phyloP scores from a whole-genome alignment of 2,888 invertebrate species.

The Muschampia plurimacula region DNA sequence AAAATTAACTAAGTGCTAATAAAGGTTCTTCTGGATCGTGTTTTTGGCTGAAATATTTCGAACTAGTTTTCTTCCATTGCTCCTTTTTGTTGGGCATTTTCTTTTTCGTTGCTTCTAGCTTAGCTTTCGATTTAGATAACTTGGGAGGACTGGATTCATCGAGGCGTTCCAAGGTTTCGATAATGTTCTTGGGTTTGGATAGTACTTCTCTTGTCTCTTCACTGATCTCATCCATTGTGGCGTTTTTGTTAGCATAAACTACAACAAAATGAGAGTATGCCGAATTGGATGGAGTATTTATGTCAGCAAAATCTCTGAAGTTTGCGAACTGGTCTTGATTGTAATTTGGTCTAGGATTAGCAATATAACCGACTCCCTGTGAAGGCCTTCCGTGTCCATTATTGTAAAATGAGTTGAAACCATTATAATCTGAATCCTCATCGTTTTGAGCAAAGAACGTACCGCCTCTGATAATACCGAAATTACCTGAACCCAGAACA shows the following conservation, averaged over 20 bases:
- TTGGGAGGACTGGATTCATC: conserved; percentile 84
- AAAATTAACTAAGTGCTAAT: conserved; percentile 88
- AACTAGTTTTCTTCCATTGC: conserved; percentile 76
- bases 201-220: conserved; percentile 73
- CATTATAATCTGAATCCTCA: conserved; percentile 86
- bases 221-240: conserved; percentile 85
- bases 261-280: conserved; percentile 94
- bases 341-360: conserved; percentile 91
- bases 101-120: conserved; percentile 84
- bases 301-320: conserved; percentile 96
- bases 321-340: conserved; percentile 95
- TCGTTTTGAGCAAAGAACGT: conserved; percentile 93
- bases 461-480: conserved; percentile 94
- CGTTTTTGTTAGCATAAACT: conserved; percentile 93
- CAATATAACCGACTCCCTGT: conserved; percentile 84
- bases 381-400: conserved; percentile 91
- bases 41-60: conserved; percentile 70
- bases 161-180: conserved; percentile 91
- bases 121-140: conserved; percentile 88
- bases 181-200: conserved; percentile 91
- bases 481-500: conserved; percentile 93
- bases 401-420: conserved; percentile 86
- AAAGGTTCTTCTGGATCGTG: conserved; percentile 87
- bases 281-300: conserved; percentile 90
- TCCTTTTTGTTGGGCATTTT: conserved; percentile 73